These are phyloP conservation scores for Crossaster papposus DNA, from an alignment of 53 echinoderm and acorn worm genomes.

Conservation along the genomic window DNA sequence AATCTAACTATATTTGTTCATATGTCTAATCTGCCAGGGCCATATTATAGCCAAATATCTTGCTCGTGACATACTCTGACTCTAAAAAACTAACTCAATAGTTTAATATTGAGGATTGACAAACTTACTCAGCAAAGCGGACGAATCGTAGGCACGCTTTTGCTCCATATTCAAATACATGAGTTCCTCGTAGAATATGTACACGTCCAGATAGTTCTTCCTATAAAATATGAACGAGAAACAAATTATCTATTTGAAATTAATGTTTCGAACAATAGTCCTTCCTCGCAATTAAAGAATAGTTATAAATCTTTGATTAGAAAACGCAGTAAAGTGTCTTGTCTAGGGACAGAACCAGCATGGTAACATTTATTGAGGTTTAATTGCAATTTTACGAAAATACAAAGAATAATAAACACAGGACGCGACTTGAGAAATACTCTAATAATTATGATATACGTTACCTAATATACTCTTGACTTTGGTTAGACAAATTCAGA, in stretches of 20 bases:
- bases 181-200: slow-evolving; percentile 62
- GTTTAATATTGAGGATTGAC: background rate
- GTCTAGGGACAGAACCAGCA: too few species aligned
- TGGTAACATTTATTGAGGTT: too few species aligned
- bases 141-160: background rate
- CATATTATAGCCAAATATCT: too few species aligned
- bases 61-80: too few species aligned
- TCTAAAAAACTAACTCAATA: too few species aligned
- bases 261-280: background rate
- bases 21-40: too few species aligned
- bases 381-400: background rate
- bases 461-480: slow-evolving; percentile 3
- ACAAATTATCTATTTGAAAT: background rate
- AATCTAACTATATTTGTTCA: too few species aligned
- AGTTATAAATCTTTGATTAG: too few species aligned
- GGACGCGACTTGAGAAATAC: background rate
- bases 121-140: slow-evolving; percentile 20
- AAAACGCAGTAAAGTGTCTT: too few species aligned
- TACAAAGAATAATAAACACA: background rate
- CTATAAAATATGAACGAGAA: slow-evolving; percentile 23
- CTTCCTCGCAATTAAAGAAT: too few species aligned
- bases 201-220: slow-evolving; percentile 60
- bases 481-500: background rate
- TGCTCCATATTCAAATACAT: slow-evolving; percentile 44
- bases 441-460: background rate